Conservation (phyloP, 2,113 vertebrate species). For the Chamaea fasciata region DNA sequence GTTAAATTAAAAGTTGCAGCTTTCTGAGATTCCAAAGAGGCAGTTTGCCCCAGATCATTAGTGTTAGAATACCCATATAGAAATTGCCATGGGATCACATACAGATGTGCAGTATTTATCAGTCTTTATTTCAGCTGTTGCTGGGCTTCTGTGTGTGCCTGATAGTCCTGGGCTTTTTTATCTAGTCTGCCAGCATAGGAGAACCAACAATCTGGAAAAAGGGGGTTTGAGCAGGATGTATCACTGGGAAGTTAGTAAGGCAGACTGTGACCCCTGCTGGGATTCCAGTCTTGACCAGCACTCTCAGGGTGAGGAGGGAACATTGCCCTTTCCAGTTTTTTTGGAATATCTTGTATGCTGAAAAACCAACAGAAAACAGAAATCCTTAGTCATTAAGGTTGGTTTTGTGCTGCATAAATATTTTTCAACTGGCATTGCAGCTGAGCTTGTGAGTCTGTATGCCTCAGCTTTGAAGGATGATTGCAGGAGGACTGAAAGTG, state of each 20-base stretch:
- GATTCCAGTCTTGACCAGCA: background rate
- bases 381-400: background rate
- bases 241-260: background rate
- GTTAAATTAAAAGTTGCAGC: background rate
- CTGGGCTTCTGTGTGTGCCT: background rate
- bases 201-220: background rate
- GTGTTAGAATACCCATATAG: background rate
- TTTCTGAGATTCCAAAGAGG: background rate
- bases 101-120: background rate
- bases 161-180: background rate
- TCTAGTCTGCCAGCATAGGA: background rate
- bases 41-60: background rate
- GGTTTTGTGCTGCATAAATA: background rate
- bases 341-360: background rate
- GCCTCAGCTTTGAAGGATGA: background rate
- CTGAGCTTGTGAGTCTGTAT: background rate
- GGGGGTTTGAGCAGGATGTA: background rate
- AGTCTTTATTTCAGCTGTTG: background rate
- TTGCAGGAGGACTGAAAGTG: background rate
- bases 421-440: background rate
- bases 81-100: background rate
- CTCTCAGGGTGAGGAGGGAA: background rate
- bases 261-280: background rate
- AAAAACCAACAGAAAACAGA: background rate
- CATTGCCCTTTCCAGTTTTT: background rate